These are phyloP conservation scores for Chouioia cunea DNA, from an alignment of 2,888 invertebrate genomes.

Conservation along the genomic window DNA sequence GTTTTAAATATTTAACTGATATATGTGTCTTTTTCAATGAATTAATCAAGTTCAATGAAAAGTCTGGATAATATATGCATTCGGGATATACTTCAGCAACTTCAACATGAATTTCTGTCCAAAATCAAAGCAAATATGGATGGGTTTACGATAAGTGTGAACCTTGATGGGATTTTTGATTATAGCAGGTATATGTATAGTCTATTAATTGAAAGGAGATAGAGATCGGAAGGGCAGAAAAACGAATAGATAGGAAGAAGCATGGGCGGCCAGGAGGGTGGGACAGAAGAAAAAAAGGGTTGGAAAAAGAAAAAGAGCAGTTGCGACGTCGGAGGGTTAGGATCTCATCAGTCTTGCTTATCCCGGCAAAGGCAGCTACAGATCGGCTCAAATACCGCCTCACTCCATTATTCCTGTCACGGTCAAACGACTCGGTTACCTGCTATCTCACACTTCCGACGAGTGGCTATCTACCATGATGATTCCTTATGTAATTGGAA, in stretches of 20 bases:
- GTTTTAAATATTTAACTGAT: no score
- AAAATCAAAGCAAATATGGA: no score
- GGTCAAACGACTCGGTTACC: constrained; percentile 54
- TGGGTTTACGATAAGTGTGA: neutral
- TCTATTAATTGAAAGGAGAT: constrained; percentile 2
- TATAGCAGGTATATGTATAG: neutral
- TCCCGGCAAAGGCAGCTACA: constrained; percentile 50
- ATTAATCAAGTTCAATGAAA: no score
- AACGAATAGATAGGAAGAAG: constrained; percentile 32
- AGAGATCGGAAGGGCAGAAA: constrained; percentile 19
- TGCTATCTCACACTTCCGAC: constrained; percentile 44
- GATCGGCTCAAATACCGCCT: constrained; percentile 53
- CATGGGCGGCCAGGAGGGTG: neutral
- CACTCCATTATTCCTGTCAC: constrained; percentile 57
- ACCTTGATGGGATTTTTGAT: neutral
- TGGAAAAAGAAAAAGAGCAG: constrained; percentile 31
- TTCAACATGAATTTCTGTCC: no score
- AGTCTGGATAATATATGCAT: no score
- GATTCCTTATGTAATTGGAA: constrained; percentile 49
- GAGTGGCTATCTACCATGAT: constrained; percentile 38
- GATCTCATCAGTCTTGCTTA: constrained; percentile 57
- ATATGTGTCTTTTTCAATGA: no score
- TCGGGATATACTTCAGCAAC: no score
- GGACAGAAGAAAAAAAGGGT: constrained; percentile 2
- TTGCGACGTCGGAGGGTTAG: constrained; percentile 42